Percentiles rank a stretch among this genome's conserved stretches.
Conservation (phyloP, 2,888 invertebrate species). For the Habrosyne pyritoides region DNA sequence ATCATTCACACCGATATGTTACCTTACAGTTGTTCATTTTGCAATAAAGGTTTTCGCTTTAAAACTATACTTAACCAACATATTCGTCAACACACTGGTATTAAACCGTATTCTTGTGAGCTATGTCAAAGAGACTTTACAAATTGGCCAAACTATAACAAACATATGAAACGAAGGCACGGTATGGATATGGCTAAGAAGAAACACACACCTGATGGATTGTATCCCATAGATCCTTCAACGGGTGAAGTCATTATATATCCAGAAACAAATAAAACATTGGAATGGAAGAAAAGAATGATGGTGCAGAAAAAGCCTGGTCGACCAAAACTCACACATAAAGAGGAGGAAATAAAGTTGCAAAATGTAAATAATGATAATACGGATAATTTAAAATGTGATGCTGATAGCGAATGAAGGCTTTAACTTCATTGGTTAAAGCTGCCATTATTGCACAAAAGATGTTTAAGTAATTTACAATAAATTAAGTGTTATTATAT, state of each 20-base stretch:
- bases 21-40: constrained; percentile 87
- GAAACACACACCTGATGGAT: constrained; percentile 64
- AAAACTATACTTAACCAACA: constrained; percentile 88
- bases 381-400: neutral
- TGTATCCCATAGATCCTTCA: constrained; percentile 56
- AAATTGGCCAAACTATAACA: constrained; percentile 91
- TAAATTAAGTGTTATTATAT: too few relatives aligned
- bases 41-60: constrained; percentile 87
- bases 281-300: constrained; percentile 59
- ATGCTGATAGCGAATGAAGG: neutral
- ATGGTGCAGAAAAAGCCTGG: constrained; percentile 35
- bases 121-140: constrained; percentile 87
- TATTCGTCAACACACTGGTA: constrained; percentile 86
- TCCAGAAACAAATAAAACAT: constrained; percentile 43
- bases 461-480: too few relatives aligned
- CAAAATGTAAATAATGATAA: neutral
- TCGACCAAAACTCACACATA: constrained; percentile 20
- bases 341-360: constrained; percentile 8
- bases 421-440: neutral
- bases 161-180: constrained; percentile 90
- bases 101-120: constrained; percentile 87
- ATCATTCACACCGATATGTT: constrained; percentile 88
- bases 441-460: neutral
- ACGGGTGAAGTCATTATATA: constrained; percentile 48
- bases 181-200: constrained; percentile 71